Evolutionary conservation across 2,888 invertebrate species (phyloP), one percentile per base, ranked within the genome.

Genomic region (Pyralis farinalis): DNA sequence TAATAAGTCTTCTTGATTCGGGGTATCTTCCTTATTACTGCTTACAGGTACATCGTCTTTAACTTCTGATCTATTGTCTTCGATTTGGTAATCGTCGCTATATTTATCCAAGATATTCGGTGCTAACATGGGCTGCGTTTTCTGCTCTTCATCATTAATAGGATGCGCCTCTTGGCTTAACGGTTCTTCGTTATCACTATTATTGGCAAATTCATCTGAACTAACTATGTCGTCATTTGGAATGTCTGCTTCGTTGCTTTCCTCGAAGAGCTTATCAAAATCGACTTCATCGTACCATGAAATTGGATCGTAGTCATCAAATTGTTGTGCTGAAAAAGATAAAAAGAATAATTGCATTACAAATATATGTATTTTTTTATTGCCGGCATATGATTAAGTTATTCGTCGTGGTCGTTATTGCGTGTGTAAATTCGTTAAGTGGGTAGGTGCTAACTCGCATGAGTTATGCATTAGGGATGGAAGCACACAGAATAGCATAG

Each of bases 21-120:
- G 4, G 16, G 3, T 4, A 16, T 42, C 44, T 2, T 36, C 46
- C 27, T 34, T 40, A 10, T 45, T 44, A 5, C 10, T 10, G 2
- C 4, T 4, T 16, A 16, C 4, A 16, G 16, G 4, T 16, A 36
- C 36, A 1, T 32, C 21, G 12, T 58, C 55, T 37, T 51, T 51
- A 6, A 43, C 37, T 20, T 55, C 58, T 20, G 63, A 66, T 38
- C 81, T 66, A 27, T 80, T 82, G 22, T 83, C 84, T 63, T 84
- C 84, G 12, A 73, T 51, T 37, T 71, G 76, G 39, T 82, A 81
- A 47, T 80, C 79, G 29, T 52, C 47, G 5, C 62, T 45, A n/a
- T 40, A 21, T 3, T 40, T 34, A 21, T 42, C 46, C 4, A 16
- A 16, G 10, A 55, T 51, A 3, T 49, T 41, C 11, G 40, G 39